Evolutionary conservation across 2,888 invertebrate species (phyloP).

Genomic region (Drosophila pseudotalamancana): DNA sequence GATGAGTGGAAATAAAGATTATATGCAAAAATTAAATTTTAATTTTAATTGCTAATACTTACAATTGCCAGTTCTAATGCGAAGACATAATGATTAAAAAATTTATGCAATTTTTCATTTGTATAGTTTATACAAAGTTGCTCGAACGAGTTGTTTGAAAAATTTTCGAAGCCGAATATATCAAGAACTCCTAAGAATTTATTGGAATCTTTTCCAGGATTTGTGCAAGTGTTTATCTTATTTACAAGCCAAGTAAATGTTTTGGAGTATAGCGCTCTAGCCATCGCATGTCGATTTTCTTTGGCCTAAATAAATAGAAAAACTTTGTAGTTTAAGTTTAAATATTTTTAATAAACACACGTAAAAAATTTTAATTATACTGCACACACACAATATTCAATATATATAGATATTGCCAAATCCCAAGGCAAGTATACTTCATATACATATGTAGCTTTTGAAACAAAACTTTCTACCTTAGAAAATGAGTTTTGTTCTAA

Average conservation of each 20-base stretch:
- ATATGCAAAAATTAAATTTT: not conserved
- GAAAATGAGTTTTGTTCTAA: no score
- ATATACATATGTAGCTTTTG: no score
- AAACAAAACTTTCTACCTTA: no score
- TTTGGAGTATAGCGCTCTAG: slow-evolving; percentile 94
- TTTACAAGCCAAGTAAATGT: slow-evolving; percentile 97
- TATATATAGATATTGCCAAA: no score
- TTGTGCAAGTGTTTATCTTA: slow-evolving; percentile 96
- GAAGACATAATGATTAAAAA: slow-evolving; percentile 98
- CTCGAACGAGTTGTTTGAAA: slow-evolving; percentile 94
- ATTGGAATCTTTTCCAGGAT: slow-evolving; percentile 92
- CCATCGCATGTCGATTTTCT: slow-evolving; percentile 97
- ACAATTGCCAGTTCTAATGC: slow-evolving; percentile 97
- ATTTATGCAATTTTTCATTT: slow-evolving; percentile 96
- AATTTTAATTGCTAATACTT: slow-evolving; percentile 84
- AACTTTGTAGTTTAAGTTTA: not conserved
- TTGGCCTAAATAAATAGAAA: slow-evolving; percentile 86
- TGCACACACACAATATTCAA: no score
- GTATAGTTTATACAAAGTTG: slow-evolving; percentile 97
- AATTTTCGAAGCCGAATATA: slow-evolving; percentile 97
- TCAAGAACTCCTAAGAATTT: slow-evolving; percentile 94
- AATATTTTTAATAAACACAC: no score
- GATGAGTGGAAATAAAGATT: no score
- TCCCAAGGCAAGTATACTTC: no score
- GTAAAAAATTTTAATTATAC: no score